phyloP scores from a whole-genome alignment of 2,797 vertebrate genomes.

The Alcedo atthis region DNA sequence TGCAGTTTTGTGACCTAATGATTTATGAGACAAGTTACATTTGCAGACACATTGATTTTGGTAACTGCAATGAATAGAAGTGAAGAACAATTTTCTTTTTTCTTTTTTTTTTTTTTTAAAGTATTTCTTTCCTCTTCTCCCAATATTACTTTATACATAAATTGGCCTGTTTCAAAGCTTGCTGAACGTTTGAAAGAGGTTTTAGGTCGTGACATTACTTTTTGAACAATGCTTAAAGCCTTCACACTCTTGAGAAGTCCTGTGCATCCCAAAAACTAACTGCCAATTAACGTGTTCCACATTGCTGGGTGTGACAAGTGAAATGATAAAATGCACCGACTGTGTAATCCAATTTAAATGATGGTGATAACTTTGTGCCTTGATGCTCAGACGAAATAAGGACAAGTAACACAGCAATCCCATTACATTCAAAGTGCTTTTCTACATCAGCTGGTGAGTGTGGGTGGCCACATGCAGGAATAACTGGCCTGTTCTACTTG shows the following conservation, averaged over 20 bases:
- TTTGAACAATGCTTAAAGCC: neutral
- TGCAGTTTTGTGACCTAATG: slow-evolving; percentile 61
- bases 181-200: neutral
- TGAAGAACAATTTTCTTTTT: neutral
- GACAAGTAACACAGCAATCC: neutral
- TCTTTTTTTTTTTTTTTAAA: neutral
- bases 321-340: slow-evolving; percentile 20
- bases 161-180: neutral
- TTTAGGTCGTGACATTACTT: neutral
- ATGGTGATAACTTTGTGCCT: neutral
- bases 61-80: slow-evolving; percentile 18
- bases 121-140: neutral
- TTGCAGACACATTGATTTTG: slow-evolving; percentile 63
- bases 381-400: neutral
- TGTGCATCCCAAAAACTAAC: neutral
- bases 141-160: neutral
- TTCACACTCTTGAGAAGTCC: neutral
- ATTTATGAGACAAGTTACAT: slow-evolving; percentile 62
- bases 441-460: neutral
- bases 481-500: rapidly evolving
- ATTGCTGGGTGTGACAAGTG: neutral
- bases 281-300: slow-evolving; percentile 14
- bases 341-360: slow-evolving; percentile 27
- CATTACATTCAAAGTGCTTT: neutral
- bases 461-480: rapidly evolving